Evolutionary conservation across 2,113 vertebrate genomes (phyloP).

Genomic region (Elephantulus edwardii): DNA sequence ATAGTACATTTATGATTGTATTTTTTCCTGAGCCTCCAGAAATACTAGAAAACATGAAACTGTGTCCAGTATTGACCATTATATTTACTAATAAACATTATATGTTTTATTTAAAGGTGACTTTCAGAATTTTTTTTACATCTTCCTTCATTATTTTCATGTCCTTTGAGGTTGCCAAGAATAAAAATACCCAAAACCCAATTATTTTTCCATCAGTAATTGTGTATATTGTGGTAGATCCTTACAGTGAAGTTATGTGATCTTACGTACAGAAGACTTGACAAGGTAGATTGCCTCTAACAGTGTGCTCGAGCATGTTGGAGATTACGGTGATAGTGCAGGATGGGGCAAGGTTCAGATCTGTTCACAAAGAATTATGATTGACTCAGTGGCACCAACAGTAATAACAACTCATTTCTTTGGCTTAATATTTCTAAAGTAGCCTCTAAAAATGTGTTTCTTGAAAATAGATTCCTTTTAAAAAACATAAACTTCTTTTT

Average conservation of each 20-base stretch:
- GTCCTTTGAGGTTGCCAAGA: background rate
- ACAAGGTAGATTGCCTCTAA: no score
- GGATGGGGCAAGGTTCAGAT: no score
- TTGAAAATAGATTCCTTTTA: slow-evolving; percentile 23
- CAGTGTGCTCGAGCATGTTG: no score
- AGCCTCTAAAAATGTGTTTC: slow-evolving; percentile 10
- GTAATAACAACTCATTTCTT: slow-evolving; percentile 16
- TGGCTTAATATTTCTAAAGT: slow-evolving; percentile 42
- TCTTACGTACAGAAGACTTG: no score
- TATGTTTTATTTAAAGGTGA: slow-evolving; percentile 6
- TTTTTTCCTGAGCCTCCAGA: background rate
- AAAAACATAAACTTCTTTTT: background rate
- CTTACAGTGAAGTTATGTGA: background rate
- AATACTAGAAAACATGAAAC: background rate
- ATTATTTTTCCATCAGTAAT: background rate
- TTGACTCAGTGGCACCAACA: no score
- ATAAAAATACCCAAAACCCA: no score
- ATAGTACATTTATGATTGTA: background rate
- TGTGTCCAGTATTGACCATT: slow-evolving; percentile 13
- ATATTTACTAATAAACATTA: no score
- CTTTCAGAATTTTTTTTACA: slow-evolving; percentile 41
- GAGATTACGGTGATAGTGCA: no score
- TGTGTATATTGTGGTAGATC: slow-evolving; percentile 21
- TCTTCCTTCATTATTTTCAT: background rate
- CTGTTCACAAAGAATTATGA: no score